Conservation (phyloP, 1,140 invertebrate genomes). For the Oryctes rhinoceros region DNA sequence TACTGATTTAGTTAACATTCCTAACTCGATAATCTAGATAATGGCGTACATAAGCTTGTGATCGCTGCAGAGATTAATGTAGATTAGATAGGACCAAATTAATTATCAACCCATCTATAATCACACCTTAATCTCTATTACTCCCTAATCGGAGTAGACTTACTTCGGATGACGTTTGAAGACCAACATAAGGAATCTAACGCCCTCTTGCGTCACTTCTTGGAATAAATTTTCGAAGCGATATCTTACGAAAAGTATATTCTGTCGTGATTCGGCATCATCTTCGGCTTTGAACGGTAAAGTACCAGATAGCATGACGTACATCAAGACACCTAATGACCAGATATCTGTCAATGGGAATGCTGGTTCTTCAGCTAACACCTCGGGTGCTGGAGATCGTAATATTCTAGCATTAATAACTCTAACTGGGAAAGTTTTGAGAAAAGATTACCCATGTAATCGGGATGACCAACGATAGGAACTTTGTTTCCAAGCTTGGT, state of each 20-base stretch:
- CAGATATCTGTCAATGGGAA: slow-evolving; percentile 94
- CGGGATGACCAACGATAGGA: slow-evolving; percentile 71
- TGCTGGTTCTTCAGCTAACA: slow-evolving; percentile 85
- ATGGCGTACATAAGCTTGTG: too few species aligned
- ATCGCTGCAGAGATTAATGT: too few species aligned
- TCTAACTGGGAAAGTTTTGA: background rate
- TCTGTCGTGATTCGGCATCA: slow-evolving; percentile 86
- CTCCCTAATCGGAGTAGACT: slow-evolving; percentile 50
- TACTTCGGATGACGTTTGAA: slow-evolving; percentile 93
- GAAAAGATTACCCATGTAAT: slow-evolving; percentile 72
- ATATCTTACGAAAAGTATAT: slow-evolving; percentile 92
- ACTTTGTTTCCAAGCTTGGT: slow-evolving; percentile 81
- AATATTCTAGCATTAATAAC: slow-evolving; percentile 14
- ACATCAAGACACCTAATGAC: slow-evolving; percentile 92
- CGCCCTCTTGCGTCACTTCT: slow-evolving; percentile 92
- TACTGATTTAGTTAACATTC: too few species aligned
- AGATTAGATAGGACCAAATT: too few species aligned
- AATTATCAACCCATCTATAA: too few species aligned
- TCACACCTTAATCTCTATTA: too few species aligned
- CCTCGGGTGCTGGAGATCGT: slow-evolving; percentile 83
- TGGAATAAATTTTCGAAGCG: slow-evolving; percentile 94
- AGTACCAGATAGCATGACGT: slow-evolving; percentile 92
- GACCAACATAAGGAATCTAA: slow-evolving; percentile 92
- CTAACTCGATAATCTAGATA: too few species aligned
- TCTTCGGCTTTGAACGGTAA: slow-evolving; percentile 89